Percentiles rank a stretch among this genome's conserved stretches.
phyloP scores from a whole-genome alignment of 2,888 invertebrate genomes.

The Ypsolopha sequella region DNA sequence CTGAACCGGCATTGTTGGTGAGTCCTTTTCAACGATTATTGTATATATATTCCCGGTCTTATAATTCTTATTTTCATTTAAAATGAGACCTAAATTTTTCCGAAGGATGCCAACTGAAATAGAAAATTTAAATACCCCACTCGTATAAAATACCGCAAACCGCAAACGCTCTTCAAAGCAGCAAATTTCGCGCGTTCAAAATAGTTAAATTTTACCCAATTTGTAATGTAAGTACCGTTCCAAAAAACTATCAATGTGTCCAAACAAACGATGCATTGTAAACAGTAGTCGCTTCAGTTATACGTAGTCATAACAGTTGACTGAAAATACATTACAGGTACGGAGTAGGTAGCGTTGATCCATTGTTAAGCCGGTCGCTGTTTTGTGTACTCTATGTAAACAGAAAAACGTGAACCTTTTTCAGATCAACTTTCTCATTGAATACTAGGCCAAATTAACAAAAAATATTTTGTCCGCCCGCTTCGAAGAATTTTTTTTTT shows the following conservation, averaged over 20 bases:
- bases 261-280: neutral
- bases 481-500: too few species aligned
- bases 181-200: too few species aligned
- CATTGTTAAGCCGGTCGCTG: neutral
- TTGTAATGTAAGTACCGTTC: too few species aligned
- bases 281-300: neutral
- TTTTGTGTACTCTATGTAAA: neutral
- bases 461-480: too few species aligned
- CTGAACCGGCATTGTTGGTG: conserved; percentile 59
- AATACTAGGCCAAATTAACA: too few species aligned
- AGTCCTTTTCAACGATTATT: conserved; percentile 21
- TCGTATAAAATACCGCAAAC: too few species aligned
- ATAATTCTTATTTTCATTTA: too few species aligned
- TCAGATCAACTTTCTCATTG: neutral
- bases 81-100: too few species aligned
- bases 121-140: too few species aligned
- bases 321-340: neutral
- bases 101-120: too few species aligned
- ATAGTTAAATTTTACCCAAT: too few species aligned
- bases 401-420: neutral
- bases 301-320: neutral
- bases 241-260: neutral
- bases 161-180: too few species aligned
- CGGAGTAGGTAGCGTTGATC: neutral
- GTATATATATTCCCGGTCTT: neutral